Conservation (phyloP, 2,888 invertebrate species). For the Microchrysa polita region DNA sequence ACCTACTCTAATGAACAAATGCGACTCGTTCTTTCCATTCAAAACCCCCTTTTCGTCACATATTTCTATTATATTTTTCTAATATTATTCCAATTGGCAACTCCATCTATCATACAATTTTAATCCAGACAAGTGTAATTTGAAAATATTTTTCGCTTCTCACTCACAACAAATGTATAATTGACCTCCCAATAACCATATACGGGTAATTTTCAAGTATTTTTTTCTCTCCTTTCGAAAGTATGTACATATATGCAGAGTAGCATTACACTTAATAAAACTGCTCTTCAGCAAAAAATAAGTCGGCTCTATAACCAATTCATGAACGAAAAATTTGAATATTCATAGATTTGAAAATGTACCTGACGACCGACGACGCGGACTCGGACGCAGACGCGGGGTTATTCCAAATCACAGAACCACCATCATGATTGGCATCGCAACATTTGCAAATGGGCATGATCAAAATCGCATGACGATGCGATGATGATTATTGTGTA, state of each 20-base stretch:
- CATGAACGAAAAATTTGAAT: slow-evolving; percentile 39
- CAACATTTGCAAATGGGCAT: background rate
- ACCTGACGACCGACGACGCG: no score
- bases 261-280: background rate
- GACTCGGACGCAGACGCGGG: no score
- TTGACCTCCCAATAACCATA: background rate
- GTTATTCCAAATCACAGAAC: slow-evolving; percentile 13
- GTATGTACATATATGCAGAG: slow-evolving; percentile 16
- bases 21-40: no score
- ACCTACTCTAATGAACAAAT: no score
- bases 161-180: background rate
- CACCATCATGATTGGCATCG: slow-evolving; percentile 24
- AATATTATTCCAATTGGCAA: no score
- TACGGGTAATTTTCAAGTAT: slow-evolving; percentile 1
- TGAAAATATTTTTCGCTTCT: background rate
- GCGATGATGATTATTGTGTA: background rate
- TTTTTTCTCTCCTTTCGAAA: slow-evolving; percentile 9
- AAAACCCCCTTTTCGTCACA: no score
- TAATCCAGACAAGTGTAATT: background rate
- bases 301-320: background rate
- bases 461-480: slow-evolving; percentile 9
- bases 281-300: slow-evolving; percentile 9
- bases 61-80: no score
- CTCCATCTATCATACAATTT: no score
- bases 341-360: slow-evolving; percentile 28